Conservation (phyloP, 2,113 vertebrate species). For the Nesospiza acunhae region DNA sequence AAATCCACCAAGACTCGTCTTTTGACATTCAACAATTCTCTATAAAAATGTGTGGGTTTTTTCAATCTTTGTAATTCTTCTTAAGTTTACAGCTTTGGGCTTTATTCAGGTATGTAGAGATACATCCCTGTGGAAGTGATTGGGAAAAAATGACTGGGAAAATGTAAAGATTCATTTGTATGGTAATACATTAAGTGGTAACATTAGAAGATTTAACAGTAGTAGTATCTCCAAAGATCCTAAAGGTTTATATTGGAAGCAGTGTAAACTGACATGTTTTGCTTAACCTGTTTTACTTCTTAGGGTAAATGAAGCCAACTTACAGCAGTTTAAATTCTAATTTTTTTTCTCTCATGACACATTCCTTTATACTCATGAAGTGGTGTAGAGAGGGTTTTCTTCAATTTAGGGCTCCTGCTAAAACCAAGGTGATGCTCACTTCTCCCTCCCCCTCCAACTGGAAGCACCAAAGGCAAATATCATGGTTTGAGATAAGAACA, state of each 20-base stretch:
- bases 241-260: background rate
- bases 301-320: background rate
- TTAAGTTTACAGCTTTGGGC: background rate
- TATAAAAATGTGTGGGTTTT: fast-evolving
- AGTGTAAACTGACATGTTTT: background rate
- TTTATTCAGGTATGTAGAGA: background rate
- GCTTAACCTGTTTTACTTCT: background rate
- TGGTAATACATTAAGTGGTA: background rate
- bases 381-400: background rate
- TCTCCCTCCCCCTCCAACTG: background rate
- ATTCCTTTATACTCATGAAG: background rate
- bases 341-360: background rate
- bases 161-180: background rate
- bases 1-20: background rate
- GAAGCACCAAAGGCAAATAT: background rate
- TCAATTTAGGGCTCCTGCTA: background rate
- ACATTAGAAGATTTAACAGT: background rate
- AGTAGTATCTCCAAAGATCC: background rate
- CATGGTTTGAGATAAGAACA: background rate
- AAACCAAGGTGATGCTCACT: background rate
- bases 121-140: background rate
- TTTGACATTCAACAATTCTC: background rate
- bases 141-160: background rate
- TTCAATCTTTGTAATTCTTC: background rate
- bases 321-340: background rate